Percentiles rank a stretch among this genome's conserved stretches.
Evolutionary conservation across 2,797 vertebrate species (phyloP).

Genomic region (Eospalax fontanierii): DNA sequence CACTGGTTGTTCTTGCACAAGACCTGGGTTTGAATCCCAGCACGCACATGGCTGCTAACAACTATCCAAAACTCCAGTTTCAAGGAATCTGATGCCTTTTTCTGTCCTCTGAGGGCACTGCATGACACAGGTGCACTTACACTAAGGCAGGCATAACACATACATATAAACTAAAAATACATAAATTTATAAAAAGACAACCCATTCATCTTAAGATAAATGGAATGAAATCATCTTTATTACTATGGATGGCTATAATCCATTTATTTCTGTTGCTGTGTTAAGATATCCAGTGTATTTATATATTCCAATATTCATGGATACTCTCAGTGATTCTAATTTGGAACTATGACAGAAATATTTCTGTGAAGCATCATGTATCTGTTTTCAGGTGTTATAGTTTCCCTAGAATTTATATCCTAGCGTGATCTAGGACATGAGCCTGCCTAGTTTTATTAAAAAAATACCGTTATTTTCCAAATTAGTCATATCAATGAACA

Average conservation of each 20-base stretch:
- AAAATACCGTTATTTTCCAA: slow-evolving; percentile 39
- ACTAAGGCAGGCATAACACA: too few relatives aligned
- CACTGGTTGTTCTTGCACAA: too few relatives aligned
- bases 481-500: not conserved
- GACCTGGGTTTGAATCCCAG: too few relatives aligned
- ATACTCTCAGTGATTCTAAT: not conserved
- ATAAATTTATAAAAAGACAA: too few relatives aligned
- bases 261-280: not conserved
- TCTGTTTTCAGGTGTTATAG: not conserved
- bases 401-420: not conserved
- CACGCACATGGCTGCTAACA: too few relatives aligned
- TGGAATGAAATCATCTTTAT: not conserved
- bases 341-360: not conserved
- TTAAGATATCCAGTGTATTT: not conserved
- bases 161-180: too few relatives aligned
- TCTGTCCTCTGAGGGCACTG: too few relatives aligned
- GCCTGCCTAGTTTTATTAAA: not conserved
- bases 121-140: too few relatives aligned
- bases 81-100: too few relatives aligned
- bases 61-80: too few relatives aligned
- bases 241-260: not conserved
- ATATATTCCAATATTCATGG: not conserved
- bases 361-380: not conserved
- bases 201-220: not conserved
- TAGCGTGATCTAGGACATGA: not conserved